Evolutionary conservation across 2,888 invertebrate genomes (phyloP).

Genomic region (Petrolisthes manimaculis): DNA sequence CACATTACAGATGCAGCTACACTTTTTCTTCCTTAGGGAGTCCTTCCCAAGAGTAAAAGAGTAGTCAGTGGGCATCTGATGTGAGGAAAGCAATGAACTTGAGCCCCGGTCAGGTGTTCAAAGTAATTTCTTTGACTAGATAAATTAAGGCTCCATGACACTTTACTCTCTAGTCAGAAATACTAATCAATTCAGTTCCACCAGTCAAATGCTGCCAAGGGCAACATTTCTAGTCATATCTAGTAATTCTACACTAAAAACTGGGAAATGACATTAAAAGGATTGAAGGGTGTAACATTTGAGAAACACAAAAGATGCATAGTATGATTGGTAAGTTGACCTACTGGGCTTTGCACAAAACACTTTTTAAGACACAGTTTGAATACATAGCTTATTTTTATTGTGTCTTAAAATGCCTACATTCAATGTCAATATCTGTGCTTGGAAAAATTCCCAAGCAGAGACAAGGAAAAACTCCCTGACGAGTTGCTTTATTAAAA

Average conservation of each 20-base stretch:
- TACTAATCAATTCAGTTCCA: constrained; percentile 36
- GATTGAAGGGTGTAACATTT: constrained; percentile 40
- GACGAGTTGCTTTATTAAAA: background rate
- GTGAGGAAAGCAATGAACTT: constrained; percentile 20
- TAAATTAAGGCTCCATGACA: constrained; percentile 34
- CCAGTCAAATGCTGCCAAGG: constrained; percentile 29
- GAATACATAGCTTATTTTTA: constrained; percentile 25
- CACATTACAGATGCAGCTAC: background rate
- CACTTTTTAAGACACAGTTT: constrained; percentile 52
- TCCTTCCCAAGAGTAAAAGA: constrained; percentile 30
- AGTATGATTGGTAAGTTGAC: constrained; percentile 60
- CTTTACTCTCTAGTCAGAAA: constrained; percentile 24
- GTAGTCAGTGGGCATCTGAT: constrained; percentile 26
- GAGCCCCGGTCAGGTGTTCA: constrained; percentile 13
- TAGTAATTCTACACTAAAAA: constrained; percentile 41
- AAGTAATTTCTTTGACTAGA: constrained; percentile 3
- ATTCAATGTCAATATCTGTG: background rate
- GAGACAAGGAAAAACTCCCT: background rate
- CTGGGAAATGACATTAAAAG: constrained; percentile 4
- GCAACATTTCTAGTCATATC: constrained; percentile 47
- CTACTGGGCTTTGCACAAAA: constrained; percentile 57
- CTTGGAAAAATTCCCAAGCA: constrained; percentile 30
- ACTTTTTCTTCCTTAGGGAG: constrained; percentile 19
- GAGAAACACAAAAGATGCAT: constrained; percentile 59
- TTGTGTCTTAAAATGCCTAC: background rate